These are phyloP conservation scores for Sesamia nonagrioides DNA, from an alignment of 1,140 invertebrate species.

Conservation along the genomic window DNA sequence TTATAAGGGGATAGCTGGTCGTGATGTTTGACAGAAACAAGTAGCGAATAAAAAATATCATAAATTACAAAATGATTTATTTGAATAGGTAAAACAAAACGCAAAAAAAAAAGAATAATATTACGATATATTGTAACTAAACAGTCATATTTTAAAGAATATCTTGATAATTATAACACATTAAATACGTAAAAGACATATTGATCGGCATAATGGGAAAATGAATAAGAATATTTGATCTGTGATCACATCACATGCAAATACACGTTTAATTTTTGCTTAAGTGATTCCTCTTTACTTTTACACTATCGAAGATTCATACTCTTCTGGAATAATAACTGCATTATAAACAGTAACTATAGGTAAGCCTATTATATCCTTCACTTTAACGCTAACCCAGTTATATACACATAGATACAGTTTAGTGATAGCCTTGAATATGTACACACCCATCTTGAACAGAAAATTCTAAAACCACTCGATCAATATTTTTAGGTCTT, in stretches of 20 bases:
- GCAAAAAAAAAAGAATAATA: too few species aligned
- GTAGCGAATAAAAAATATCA: too few species aligned
- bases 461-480: not conserved
- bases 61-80: too few species aligned
- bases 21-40: too few species aligned
- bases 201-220: too few species aligned
- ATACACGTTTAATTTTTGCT: not conserved
- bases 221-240: too few species aligned
- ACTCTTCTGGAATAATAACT: not conserved
- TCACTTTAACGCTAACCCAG: conserved; percentile 34
- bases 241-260: conserved; percentile 7
- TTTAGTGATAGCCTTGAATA: conserved; percentile 14
- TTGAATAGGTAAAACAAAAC: too few species aligned
- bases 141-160: too few species aligned
- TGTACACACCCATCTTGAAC: not conserved
- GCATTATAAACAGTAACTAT: not conserved
- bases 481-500: not conserved
- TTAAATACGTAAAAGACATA: too few species aligned
- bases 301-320: not conserved
- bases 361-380: not conserved
- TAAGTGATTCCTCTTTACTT: not conserved
- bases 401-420: conserved; percentile 25
- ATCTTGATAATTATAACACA: too few species aligned
- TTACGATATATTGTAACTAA: too few species aligned
- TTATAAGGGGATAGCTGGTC: too few species aligned